Evolutionary conservation across 2,113 vertebrate species (phyloP), one percentile per base, ranked within the genome.

Genomic region (Lepidothrix coronata): DNA sequence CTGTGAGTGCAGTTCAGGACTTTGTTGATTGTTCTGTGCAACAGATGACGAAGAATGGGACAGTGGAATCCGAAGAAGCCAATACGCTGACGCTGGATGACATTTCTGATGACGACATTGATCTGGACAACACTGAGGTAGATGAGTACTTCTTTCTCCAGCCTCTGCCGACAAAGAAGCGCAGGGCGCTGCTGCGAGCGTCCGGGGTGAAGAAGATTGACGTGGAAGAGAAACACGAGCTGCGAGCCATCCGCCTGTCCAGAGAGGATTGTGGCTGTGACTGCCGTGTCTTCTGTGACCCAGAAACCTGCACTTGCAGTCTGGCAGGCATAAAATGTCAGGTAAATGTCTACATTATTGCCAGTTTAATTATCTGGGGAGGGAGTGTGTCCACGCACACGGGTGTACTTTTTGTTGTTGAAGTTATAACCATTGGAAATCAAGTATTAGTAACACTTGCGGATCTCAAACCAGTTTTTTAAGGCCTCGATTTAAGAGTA

Each of bases 81-180:
- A 99, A 98, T 92, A 98, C 98, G 11, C 98, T 99, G 55, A 99
- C 99, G 1, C 98, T 99, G 51, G 99, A 99, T 93, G 99, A 99
- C 98, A 99, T 99, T 97, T 99, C 99, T 30, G 99, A 99, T 49
- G 99, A 99, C 24, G 99, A 99, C 94, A 99, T 99, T 73, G 99
- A 99, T 94, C 98, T 99, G 68, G 99, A 99, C 98, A 99, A 99
- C 98, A 99, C 99, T 4, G 99, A 99, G 95, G 99, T 99, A 37
- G 99, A 99, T 3, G 99, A 99, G 95, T 99, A 99, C 96, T 99
- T 99, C 98, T 99, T 99, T 95, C 98, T 99, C 54, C 99, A 99
- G 97, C 99, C 99, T 14, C 97, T 99, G 76, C 99, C 99, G 11
- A 99, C 99, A 30, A 99, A 99, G 94, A 99, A 99, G 88, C 98